These are phyloP conservation scores for Lagorchestes hirsutus DNA, from an alignment of 2,797 vertebrate genomes.

Conservation along the genomic window DNA sequence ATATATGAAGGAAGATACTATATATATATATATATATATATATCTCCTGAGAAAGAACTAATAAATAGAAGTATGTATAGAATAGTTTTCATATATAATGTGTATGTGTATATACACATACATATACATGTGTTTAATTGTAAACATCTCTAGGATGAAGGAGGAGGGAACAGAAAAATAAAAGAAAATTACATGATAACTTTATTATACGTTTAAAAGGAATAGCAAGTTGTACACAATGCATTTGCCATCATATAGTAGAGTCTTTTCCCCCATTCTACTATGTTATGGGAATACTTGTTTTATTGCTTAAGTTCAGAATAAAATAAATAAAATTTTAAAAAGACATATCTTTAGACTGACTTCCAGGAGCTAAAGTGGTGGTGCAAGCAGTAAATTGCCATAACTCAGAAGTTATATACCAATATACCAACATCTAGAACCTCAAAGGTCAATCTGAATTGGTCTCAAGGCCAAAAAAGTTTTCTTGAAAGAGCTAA, in stretches of 20 bases:
- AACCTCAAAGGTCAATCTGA: too few relatives aligned
- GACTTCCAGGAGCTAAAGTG: too few relatives aligned
- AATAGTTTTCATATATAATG: background rate
- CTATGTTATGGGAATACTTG: background rate
- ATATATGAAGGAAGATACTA: background rate
- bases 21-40: background rate
- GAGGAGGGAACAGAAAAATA: background rate
- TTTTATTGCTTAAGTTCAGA: background rate
- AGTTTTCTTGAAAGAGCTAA: too few relatives aligned
- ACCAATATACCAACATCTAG: too few relatives aligned
- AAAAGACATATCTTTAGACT: background rate
- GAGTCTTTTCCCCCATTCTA: background rate
- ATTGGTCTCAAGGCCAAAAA: too few relatives aligned
- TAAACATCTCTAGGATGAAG: background rate
- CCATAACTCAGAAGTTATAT: too few relatives aligned
- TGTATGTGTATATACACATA: background rate
- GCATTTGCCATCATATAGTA: background rate
- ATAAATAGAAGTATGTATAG: background rate
- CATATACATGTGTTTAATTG: background rate
- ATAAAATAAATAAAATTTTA: background rate
- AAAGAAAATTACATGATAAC: background rate
- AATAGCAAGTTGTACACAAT: background rate
- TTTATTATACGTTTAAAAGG: background rate
- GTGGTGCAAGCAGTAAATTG: too few relatives aligned
- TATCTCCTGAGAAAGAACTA: background rate